Conservation (phyloP, 2,888 invertebrate species). For the Conistra vaccinii region DNA sequence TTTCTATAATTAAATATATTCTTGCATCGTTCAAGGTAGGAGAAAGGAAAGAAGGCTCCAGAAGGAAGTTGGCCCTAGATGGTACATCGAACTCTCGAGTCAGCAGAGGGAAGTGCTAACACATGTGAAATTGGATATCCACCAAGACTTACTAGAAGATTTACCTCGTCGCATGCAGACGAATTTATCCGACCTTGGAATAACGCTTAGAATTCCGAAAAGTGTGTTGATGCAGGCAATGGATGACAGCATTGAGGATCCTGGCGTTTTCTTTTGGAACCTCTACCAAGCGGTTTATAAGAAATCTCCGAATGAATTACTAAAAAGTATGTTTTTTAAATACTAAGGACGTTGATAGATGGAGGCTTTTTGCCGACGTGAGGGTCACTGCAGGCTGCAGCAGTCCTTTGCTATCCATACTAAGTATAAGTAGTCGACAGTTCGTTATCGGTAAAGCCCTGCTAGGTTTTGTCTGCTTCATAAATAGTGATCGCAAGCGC, state of each 20-base stretch:
- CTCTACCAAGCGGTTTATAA: constrained; percentile 81
- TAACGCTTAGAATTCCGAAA: constrained; percentile 77
- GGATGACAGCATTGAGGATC: constrained; percentile 77
- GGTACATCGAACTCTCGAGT: constrained; percentile 84
- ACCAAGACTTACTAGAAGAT: constrained; percentile 85
- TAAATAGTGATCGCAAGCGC: background rate
- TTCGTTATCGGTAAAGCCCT: no score
- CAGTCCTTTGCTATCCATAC: background rate
- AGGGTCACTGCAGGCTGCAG: constrained; percentile 5
- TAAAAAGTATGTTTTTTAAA: constrained; percentile 37
- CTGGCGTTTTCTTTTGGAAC: constrained; percentile 87
- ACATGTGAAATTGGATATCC: constrained; percentile 77
- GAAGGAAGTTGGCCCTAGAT: constrained; percentile 80
- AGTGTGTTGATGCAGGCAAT: constrained; percentile 79
- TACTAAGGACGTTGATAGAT: background rate
- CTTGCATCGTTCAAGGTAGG: constrained; percentile 67
- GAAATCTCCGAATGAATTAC: constrained; percentile 77
- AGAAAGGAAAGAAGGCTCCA: constrained; percentile 72
- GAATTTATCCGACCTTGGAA: constrained; percentile 79
- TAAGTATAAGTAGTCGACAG: background rate
- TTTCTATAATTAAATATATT: background rate
- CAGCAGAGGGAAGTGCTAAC: constrained; percentile 76
- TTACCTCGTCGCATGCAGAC: constrained; percentile 77
- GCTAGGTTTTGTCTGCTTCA: background rate
- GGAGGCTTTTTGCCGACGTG: background rate